A percentile compares a stretch with the other conserved stretches of the same genome.
Evolutionary conservation across 2,888 invertebrate species (phyloP).

Genomic region (Pandemis cinnamomeana): DNA sequence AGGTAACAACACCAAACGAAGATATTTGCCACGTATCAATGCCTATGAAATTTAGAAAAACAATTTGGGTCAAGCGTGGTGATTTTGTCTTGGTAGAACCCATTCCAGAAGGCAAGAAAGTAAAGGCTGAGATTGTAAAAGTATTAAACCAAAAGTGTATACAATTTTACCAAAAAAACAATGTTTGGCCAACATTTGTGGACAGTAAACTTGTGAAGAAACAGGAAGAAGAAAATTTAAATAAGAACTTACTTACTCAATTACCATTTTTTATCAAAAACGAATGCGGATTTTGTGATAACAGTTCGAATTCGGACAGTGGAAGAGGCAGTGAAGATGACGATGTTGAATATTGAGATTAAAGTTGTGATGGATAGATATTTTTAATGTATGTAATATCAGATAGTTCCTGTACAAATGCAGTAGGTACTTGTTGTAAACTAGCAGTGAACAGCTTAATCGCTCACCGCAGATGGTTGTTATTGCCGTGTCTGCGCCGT

Average conservation of each 20-base stretch:
- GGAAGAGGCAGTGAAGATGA: conserved; percentile 50
- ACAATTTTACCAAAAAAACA: conserved; percentile 86
- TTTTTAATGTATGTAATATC: too few relatives aligned
- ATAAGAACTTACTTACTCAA: conserved; percentile 66
- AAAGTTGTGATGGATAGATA: too few relatives aligned
- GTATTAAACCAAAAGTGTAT: conserved; percentile 88
- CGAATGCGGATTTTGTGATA: conserved; percentile 48
- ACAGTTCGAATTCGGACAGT: conserved; percentile 46
- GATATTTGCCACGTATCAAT: conserved; percentile 93
- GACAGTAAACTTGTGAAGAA: conserved; percentile 58
- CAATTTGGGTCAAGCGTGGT: conserved; percentile 97
- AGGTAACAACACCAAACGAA: conserved; percentile 86
- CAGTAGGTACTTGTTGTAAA: too few relatives aligned
- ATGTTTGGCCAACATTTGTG: conserved; percentile 76
- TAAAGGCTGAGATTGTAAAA: conserved; percentile 95
- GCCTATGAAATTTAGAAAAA: conserved; percentile 97
- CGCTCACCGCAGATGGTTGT: too few relatives aligned
- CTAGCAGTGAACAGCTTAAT: too few relatives aligned
- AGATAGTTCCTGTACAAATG: too few relatives aligned
- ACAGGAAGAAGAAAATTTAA: conserved; percentile 78
- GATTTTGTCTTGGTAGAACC: conserved; percentile 95
- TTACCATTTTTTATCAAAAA: conserved; percentile 57
- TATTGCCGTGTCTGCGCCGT: too few relatives aligned
- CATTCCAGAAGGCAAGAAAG: conserved; percentile 96
- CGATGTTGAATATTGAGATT: conserved; percentile 23